Percentiles rank a stretch among this genome's conserved stretches.
phyloP scores from a whole-genome alignment of 92 coral and sea anemone genomes.

The Bergia puertoricense region DNA sequence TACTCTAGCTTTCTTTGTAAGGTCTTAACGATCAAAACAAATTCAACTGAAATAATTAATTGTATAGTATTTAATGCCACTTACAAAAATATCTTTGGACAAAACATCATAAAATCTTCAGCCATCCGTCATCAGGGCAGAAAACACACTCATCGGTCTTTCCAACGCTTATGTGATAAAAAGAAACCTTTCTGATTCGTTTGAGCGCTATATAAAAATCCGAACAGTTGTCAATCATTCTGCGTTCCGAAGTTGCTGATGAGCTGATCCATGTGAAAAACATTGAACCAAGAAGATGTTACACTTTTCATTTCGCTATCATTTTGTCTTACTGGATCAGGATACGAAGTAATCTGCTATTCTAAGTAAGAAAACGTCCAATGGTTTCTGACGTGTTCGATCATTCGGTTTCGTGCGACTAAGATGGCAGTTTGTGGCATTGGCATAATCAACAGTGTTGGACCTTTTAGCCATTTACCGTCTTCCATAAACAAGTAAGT shows the following conservation, averaged over 20 bases:
- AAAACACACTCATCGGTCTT: not conserved
- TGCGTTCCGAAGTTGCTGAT: not conserved
- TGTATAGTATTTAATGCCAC: not conserved
- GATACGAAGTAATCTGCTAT: not conserved
- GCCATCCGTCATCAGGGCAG: not conserved
- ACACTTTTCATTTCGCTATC: no score
- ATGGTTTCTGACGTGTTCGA: not conserved
- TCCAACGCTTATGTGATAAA: not conserved
- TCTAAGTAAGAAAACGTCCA: not conserved
- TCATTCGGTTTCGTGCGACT: not conserved
- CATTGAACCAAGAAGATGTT: not conserved
- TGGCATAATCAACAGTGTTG: not conserved
- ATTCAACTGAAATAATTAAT: no score
- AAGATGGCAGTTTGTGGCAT: not conserved
- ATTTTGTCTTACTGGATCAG: not conserved
- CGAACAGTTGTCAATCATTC: not conserved
- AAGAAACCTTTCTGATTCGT: not conserved
- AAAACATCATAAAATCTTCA: not conserved
- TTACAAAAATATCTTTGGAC: not conserved
- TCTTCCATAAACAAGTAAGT: not conserved
- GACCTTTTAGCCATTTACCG: not conserved
- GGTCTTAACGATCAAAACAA: no score
- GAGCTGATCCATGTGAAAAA: not conserved
- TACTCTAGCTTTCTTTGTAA: not conserved
- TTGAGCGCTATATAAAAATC: not conserved